These are phyloP conservation scores for Steinernema carpocapsae DNA, from an alignment of 2,888 invertebrate species.

Conservation along the genomic window DNA sequence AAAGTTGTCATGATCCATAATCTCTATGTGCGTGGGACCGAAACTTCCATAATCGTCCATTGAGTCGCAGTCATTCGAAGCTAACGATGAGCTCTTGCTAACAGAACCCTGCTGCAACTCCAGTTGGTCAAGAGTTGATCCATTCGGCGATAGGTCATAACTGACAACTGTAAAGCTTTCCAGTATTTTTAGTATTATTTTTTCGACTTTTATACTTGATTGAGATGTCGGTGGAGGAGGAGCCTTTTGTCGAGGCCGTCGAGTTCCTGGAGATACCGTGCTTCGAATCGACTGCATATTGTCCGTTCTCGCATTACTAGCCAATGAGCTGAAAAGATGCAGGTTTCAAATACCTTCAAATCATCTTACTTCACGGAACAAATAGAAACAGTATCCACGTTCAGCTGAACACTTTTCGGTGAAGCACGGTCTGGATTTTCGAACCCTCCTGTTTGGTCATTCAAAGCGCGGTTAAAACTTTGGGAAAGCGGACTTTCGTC, in stretches of 20 bases:
- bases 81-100: constrained; percentile 11
- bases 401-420: constrained; percentile 18
- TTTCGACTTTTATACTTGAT: not conserved
- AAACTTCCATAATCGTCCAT: constrained; percentile 24
- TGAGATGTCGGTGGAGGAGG: constrained; percentile 7
- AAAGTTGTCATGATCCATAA: constrained; percentile 29
- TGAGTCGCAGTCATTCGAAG: constrained; percentile 23
- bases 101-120: constrained; percentile 27
- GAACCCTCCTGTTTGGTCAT: constrained; percentile 27
- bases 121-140: constrained; percentile 24
- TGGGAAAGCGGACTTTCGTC: constrained; percentile 29
- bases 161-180: not conserved
- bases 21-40: constrained; percentile 18
- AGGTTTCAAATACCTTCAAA: no score
- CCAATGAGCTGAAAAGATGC: constrained; percentile 6
- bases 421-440: constrained; percentile 14
- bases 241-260: constrained; percentile 13
- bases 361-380: constrained; percentile 1
- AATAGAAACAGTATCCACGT: constrained; percentile 12
- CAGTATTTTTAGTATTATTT: no score
- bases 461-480: constrained; percentile 23
- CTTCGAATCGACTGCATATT: not conserved
- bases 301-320: not conserved
- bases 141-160: constrained; percentile 22
- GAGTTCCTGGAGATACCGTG: not conserved